Evolutionary conservation across 2,797 vertebrate species (phyloP).

Genomic region (Avahi laniger): DNA sequence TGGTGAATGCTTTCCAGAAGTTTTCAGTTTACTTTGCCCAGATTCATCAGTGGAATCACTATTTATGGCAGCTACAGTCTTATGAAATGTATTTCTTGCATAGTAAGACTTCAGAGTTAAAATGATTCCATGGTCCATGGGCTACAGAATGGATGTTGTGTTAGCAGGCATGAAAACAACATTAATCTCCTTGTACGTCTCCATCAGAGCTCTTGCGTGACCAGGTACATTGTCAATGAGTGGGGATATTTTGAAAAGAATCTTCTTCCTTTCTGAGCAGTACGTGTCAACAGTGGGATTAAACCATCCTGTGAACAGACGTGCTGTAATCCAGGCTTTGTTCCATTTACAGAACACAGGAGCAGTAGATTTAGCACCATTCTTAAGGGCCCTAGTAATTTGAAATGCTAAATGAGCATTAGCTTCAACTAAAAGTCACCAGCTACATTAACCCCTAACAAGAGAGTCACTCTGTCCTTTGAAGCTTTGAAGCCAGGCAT

Average conservation of each 20-base stretch:
- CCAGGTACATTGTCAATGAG: neutral
- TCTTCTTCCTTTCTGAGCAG: neutral
- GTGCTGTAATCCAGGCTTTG: neutral
- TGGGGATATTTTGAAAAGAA: neutral
- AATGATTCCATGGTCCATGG: neutral
- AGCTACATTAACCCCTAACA: neutral
- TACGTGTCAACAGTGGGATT: neutral
- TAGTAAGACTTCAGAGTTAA: neutral
- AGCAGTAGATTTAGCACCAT: neutral
- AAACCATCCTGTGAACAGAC: neutral
- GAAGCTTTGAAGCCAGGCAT: neutral
- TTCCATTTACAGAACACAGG: neutral
- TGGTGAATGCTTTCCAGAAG: neutral
- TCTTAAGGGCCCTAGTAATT: neutral
- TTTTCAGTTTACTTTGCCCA: neutral
- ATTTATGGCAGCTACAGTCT: neutral
- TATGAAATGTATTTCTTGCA: neutral
- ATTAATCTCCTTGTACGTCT: neutral
- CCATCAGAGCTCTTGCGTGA: neutral
- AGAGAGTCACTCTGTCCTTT: neutral
- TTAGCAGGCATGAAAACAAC: neutral
- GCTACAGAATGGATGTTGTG: neutral
- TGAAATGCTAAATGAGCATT: neutral
- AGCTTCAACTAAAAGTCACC: neutral
- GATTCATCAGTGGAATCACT: too few species aligned